A percentile compares a stretch with the other conserved stretches of the same genome.
Evolutionary conservation across 1,140 invertebrate genomes (phyloP).

Genomic region (Limonius californicus): DNA sequence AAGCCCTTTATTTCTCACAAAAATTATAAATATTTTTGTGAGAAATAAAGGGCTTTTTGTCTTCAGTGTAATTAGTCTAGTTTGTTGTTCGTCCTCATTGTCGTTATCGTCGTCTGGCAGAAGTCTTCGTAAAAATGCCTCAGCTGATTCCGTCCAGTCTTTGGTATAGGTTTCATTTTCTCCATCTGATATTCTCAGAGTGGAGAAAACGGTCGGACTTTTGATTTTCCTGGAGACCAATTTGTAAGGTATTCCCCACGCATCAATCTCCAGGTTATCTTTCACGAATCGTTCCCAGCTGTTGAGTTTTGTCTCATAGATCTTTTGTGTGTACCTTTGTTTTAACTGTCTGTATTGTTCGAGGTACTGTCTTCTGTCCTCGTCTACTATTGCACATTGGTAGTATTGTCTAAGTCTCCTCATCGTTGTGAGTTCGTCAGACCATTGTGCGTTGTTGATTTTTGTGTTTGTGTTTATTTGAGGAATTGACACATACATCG

Average conservation of each 20-base stretch:
- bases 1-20: no score
- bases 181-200: background rate
- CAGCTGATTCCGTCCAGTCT: background rate
- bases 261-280: background rate
- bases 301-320: background rate
- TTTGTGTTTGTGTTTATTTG: background rate
- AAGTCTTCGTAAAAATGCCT: background rate
- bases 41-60: no score
- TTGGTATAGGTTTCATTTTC: background rate
- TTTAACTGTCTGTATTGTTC: constrained; percentile 7
- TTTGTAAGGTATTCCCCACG: constrained; percentile 18
- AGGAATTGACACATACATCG: background rate
- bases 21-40: no score
- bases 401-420: background rate
- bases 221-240: background rate
- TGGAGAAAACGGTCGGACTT: background rate
- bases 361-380: background rate
- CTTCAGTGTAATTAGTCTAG: no score
- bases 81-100: no score
- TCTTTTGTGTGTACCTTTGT: background rate
- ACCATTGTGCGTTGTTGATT: background rate
- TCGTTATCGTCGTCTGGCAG: background rate
- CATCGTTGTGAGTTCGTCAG: background rate
- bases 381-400: background rate
- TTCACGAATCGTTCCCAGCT: constrained; percentile 9